Conservation (phyloP, 64 coral and sea anemone species). For the Dendronephthya gigantea region DNA sequence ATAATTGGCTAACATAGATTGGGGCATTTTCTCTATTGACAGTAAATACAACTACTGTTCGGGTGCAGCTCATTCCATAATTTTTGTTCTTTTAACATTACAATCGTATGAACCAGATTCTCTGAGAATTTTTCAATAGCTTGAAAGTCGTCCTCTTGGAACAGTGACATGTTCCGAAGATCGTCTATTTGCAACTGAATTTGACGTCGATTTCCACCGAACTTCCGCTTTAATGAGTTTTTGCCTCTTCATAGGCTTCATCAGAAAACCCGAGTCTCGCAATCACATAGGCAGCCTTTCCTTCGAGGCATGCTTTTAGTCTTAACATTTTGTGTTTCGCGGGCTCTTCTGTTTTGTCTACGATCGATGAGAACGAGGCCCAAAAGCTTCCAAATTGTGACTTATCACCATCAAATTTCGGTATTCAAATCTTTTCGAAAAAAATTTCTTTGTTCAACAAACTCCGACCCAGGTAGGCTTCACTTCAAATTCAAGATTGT, state of each 20-base stretch:
- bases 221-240: background rate
- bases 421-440: no score
- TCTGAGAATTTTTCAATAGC: background rate
- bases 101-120: background rate
- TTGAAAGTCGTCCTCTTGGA: background rate
- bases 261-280: background rate
- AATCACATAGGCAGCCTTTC: constrained; percentile 2
- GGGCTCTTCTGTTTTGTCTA: background rate
- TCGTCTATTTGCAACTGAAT: background rate
- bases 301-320: background rate
- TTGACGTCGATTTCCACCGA: background rate
- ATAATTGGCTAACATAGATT: constrained; percentile 5
- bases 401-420: constrained; percentile 24
- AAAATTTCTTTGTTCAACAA: no score
- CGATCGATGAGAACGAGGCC: constrained; percentile 2
- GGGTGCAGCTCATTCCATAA: background rate
- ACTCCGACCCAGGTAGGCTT: no score
- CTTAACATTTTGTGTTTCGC: constrained; percentile 23
- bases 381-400: constrained; percentile 14
- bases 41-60: background rate
- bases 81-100: constrained; percentile 2
- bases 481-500: background rate
- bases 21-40: background rate
- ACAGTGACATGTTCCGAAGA: background rate
- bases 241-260: constrained; percentile 9